These are phyloP conservation scores for Loxodonta africana DNA, from an alignment of 2,113 vertebrate species.

Conservation along the genomic window DNA sequence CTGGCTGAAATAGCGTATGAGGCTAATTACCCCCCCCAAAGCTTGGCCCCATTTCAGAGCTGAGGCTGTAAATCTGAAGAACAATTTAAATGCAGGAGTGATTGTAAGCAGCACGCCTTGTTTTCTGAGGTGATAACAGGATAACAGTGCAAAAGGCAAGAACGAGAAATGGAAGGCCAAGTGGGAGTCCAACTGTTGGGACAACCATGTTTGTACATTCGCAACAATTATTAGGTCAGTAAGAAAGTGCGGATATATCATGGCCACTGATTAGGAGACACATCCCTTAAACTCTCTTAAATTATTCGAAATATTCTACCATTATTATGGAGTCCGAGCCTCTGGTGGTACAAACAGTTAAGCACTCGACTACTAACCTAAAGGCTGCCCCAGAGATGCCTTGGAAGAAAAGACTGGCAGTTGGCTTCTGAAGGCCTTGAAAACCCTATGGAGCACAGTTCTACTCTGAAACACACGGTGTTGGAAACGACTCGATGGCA, in stretches of 20 bases:
- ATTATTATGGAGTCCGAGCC: rapidly evolving
- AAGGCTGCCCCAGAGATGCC: not conserved
- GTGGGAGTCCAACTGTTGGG: not conserved
- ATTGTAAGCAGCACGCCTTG: not conserved
- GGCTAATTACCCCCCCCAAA: not conserved
- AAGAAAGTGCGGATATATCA: not conserved
- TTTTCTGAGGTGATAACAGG: conserved; percentile 13
- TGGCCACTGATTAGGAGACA: conserved; percentile 1
- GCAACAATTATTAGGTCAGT: not conserved
- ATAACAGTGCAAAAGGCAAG: not conserved
- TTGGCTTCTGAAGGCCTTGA: not conserved
- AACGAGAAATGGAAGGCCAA: conserved; percentile 26
- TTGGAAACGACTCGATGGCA: not conserved
- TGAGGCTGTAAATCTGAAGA: not conserved
- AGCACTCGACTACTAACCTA: not conserved
- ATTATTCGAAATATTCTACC: not conserved
- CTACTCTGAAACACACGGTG: not conserved
- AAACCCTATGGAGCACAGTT: not conserved
- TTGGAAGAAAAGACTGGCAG: not conserved
- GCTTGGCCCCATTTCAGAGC: not conserved
- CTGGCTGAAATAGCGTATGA: conserved; percentile 24
- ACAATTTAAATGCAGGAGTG: not conserved
- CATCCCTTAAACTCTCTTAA: not conserved
- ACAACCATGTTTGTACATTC: not conserved
- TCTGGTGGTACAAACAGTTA: not conserved